Base-by-base conservation (phyloP, 2,113 vertebrate genomes). In the Pygoscelis adeliae region DNA sequence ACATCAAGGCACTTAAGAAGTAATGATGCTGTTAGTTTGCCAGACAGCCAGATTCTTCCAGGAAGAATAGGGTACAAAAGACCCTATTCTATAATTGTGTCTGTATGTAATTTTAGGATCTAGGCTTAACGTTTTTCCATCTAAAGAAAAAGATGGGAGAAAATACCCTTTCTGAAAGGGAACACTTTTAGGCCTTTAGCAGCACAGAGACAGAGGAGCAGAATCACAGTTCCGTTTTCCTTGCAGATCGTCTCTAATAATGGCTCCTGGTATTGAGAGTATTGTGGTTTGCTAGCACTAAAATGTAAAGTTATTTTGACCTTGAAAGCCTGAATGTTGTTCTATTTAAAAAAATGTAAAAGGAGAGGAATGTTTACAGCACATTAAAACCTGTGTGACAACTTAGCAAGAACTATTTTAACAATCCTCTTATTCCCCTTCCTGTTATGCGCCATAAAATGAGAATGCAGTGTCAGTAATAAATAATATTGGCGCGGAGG, bases 311-410 rank as follows among this genome's bases (percentile, higher is more conserved):
- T 87, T 95, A 94, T 94, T 96, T 93, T 93, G 42, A 85, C 84
- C 12, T 9, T 23, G 93, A 90, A 93, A 91, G 74, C 78, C 87
- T 55, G 95, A 83, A 70, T 8, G 6, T 91, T 5, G 6, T 88
- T 89, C 74, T 76, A 55, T 83, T 95, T 58, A 0, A 23, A 93
- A 93, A 89, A 91, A 88, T 2, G 36, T 72, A 72, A 63, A 91
- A 85, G 81, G 89, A 95, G 83, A 93, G 70, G 89, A 91, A 79
- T 95, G 95, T 91, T 96, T 96, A 83, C 78, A 95, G 84, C 74
- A n/a, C 74, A 52, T 90, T 83, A 88, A 95, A 96, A 96, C 96
- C 87, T 94, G 93, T 95, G 94, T 55, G 91, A 91, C 94, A 97
- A 95, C 71, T 85, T 91, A 80, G 67, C 86, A 84, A 92, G 91